These are phyloP conservation scores for Acrossocheilus fasciatus DNA, from an alignment of 2,797 vertebrate species.

Conservation along the genomic window DNA sequence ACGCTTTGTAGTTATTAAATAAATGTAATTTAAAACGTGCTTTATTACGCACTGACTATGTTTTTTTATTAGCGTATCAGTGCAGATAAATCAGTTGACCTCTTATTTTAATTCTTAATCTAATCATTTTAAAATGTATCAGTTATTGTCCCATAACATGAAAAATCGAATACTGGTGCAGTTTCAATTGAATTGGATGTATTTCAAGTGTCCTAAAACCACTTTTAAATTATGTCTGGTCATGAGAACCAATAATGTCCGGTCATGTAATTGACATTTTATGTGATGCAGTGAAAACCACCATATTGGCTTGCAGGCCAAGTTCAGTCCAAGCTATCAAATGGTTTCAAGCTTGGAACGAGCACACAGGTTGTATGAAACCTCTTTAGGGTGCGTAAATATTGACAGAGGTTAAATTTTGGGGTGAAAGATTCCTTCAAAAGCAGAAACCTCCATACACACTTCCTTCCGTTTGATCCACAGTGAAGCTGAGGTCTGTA, in stretches of 20 bases:
- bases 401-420: neutral
- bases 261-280: neutral
- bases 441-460: neutral
- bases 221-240: neutral
- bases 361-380: neutral
- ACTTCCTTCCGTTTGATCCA: conserved; percentile 19
- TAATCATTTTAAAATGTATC: neutral
- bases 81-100: neutral
- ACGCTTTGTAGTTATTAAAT: neutral
- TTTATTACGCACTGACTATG: neutral
- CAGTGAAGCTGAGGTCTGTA: conserved; percentile 4
- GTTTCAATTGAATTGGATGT: neutral
- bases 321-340: neutral
- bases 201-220: neutral
- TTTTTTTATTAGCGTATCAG: neutral
- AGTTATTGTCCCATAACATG: neutral
- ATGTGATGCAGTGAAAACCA: neutral
- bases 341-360: neutral
- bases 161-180: neutral
- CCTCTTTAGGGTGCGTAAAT: conserved; percentile 5
- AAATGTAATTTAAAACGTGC: neutral
- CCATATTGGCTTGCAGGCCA: neutral
- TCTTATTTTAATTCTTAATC: neutral
- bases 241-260: neutral
- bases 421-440: neutral